phyloP scores from a whole-genome alignment of 2,888 invertebrate species.

The Tetramorium bicarinatum region DNA sequence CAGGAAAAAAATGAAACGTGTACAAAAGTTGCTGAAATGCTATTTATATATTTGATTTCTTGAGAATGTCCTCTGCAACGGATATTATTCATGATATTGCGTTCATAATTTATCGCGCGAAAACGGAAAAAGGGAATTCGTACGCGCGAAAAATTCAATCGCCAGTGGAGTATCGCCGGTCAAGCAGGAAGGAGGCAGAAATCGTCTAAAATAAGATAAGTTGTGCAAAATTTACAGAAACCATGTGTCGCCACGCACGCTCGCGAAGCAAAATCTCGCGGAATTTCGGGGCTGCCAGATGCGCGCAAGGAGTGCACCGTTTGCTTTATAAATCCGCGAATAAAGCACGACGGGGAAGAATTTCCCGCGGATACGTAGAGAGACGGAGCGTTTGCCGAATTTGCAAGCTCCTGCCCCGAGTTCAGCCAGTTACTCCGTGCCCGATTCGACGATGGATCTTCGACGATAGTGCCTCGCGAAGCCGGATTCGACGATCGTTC shows the following conservation, averaged over 20 bases:
- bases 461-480: not conserved
- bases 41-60: conserved; percentile 11
- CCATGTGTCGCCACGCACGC: conserved; percentile 36
- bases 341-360: conserved; percentile 24
- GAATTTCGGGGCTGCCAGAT: conserved; percentile 28
- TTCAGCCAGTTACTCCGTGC: not conserved
- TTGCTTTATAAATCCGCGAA: conserved; percentile 49
- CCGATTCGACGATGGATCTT: not conserved
- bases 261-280: conserved; percentile 18
- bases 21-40: conserved; percentile 26
- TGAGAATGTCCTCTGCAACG: not conserved
- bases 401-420: conserved; percentile 30
- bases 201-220: conserved; percentile 33
- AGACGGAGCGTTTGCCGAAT: conserved; percentile 36
- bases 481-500: not conserved
- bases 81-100: conserved; percentile 51
- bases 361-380: not conserved
- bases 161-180: not conserved
- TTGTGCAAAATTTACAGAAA: conserved; percentile 43
- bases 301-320: conserved; percentile 47
- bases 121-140: conserved; percentile 2
- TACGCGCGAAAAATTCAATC: conserved; percentile 15
- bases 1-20: not conserved
- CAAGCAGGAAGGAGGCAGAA: not conserved
- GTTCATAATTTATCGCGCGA: conserved; percentile 33